Base-by-base conservation (phyloP, 2,113 vertebrate species). In the Ancistrus triradiatus region DNA sequence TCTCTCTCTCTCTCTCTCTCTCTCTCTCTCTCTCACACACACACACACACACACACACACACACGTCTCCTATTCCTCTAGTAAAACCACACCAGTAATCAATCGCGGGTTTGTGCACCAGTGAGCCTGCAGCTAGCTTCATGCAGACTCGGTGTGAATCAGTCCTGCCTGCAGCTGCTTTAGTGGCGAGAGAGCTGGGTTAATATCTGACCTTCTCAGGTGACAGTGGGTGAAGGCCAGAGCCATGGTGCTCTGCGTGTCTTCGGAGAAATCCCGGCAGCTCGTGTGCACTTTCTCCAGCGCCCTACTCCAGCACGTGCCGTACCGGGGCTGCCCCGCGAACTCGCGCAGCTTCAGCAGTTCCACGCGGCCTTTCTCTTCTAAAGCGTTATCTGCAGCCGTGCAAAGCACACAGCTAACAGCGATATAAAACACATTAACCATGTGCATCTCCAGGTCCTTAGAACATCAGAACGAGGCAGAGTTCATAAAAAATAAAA, bases 221-320 rank as follows among this genome's bases (percentile, higher is more conserved):
- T 90, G 88, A 71, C 88, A 90, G 59, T 81, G 70, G 0, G 86
- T 77, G 64, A 90, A 89, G 1, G 53, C 72, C 62, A 90, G 71
- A 9, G 88, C 85, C 0, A 88, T 66, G 3, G 49, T 53, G 42
- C 82, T 82, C 59, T 88, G 88, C n/a, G 71, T 74, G 27, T 90
- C 85, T 18, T 84, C 82, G 58, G 77, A 83, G 74, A 90, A 62
- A 15, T 86, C 71, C 21, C 31, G 43, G 55, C 88, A 90, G 46
- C 74, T 70, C 11, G 68, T 38, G 31, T 80, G 79, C 33, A 87
- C 74, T 40, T 72, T 55, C 27, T 80, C 67, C 70, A 90, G 67
- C 2, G 84, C 85, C 0, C 62, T 69, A 6, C 75, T 68, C 88
- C 88, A 90, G 38, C 88, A 89, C 2, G 46, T 75, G 15, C 88